These are phyloP conservation scores for Elysia chlorotica DNA, from an alignment of 1,140 invertebrate species.

Conservation along the genomic window DNA sequence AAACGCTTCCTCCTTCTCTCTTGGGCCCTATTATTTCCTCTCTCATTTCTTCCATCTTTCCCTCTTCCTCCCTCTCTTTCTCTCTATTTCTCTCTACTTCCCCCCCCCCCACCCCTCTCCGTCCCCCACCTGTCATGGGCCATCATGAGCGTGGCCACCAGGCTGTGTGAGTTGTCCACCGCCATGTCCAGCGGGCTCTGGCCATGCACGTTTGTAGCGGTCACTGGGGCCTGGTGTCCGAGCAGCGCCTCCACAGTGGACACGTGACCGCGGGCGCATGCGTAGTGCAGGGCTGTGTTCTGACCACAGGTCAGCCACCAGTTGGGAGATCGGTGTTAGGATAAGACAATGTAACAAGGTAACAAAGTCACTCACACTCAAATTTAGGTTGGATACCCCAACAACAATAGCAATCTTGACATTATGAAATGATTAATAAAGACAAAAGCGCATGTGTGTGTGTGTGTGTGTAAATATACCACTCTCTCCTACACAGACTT, in stretches of 20 bases:
- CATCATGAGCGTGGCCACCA: conserved; percentile 7
- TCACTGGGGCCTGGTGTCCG: not conserved
- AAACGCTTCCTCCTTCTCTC: not conserved
- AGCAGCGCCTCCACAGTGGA: not conserved
- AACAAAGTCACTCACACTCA: no score
- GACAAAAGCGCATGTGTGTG: no score
- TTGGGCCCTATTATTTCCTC: not conserved
- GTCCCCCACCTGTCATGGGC: not conserved
- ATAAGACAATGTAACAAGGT: not conserved
- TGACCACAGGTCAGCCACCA: not conserved
- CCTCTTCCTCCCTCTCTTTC: not conserved
- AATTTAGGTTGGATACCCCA: no score
- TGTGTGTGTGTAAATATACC: no score
- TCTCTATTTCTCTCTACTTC: not conserved
- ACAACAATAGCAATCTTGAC: no score
- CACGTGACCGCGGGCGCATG: conserved; percentile 6
- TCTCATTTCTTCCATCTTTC: not conserved
- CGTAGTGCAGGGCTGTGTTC: conserved; percentile 16
- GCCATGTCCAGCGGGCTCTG: conserved; percentile 10
- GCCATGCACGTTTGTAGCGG: conserved; percentile 7
- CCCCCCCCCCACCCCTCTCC: not conserved
- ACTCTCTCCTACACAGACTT: no score
- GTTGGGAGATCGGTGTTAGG: not conserved
- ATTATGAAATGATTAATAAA: no score
- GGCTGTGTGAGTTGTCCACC: not conserved